These are phyloP conservation scores for Ciconia maguari DNA, from an alignment of 2,113 vertebrate species.

Conservation along the genomic window DNA sequence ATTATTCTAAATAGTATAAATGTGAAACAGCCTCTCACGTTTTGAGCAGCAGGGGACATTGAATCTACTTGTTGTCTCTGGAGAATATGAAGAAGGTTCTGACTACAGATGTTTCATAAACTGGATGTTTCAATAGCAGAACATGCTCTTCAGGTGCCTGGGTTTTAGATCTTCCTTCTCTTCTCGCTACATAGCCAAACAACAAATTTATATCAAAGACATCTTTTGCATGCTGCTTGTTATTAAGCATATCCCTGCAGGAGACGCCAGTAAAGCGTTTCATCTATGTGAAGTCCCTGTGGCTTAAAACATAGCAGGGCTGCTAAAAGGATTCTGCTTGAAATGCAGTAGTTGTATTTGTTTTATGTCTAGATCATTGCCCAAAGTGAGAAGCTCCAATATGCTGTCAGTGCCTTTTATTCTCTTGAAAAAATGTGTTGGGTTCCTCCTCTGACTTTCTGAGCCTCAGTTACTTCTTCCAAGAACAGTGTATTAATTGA, in stretches of 20 bases:
- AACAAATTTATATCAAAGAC: neutral
- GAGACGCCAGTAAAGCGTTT: neutral
- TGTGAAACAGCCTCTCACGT: neutral
- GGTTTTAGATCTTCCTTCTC: neutral
- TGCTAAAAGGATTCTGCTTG: neutral
- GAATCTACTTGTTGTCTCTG: neutral
- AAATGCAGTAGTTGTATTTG: neutral
- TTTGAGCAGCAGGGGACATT: neutral
- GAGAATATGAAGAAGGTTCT: neutral
- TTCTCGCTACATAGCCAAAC: neutral
- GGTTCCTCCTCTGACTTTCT: neutral
- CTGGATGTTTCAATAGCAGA: neutral
- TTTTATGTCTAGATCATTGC: neutral
- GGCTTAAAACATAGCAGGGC: neutral
- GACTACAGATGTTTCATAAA: neutral
- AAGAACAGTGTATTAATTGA: neutral
- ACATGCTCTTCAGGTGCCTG: neutral
- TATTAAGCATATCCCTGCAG: neutral
- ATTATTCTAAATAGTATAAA: neutral
- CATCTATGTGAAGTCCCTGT: neutral
- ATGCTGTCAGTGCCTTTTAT: neutral
- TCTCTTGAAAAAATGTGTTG: neutral
- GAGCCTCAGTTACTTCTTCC: neutral
- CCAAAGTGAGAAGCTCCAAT: neutral
- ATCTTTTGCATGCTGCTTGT: neutral